Evolutionary conservation across 2,113 vertebrate genomes (phyloP).

Genomic region (Lepisosteus osseus): DNA sequence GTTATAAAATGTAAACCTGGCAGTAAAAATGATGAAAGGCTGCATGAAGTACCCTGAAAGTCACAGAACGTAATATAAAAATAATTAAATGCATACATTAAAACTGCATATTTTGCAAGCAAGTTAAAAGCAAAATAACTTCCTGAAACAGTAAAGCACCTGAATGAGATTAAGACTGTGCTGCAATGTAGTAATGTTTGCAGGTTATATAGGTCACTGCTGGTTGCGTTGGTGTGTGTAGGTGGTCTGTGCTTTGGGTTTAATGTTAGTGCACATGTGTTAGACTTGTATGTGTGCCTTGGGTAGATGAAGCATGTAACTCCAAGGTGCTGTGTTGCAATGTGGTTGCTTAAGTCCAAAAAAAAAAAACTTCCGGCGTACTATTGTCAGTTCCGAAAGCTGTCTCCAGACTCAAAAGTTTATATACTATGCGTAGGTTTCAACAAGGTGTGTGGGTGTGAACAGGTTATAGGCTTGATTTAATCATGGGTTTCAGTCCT

Average conservation of each 20-base stretch:
- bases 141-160: background rate
- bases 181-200: slow-evolving; percentile 25
- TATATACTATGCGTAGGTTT: slow-evolving; percentile 47
- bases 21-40: too few species aligned
- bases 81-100: too few species aligned
- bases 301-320: slow-evolving; percentile 28
- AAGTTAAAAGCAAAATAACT: too few species aligned
- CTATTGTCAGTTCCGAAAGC: background rate
- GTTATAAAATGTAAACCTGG: too few species aligned
- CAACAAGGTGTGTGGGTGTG: slow-evolving; percentile 59
- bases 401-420: background rate
- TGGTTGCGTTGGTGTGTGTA: slow-evolving; percentile 32
- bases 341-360: slow-evolving; percentile 53
- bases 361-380: slow-evolving; percentile 28
- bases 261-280: slow-evolving; percentile 18
- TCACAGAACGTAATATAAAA: too few species aligned
- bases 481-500: slow-evolving; percentile 50
- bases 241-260: slow-evolving; percentile 34
- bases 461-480: slow-evolving; percentile 49
- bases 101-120: too few species aligned
- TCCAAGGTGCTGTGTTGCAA: slow-evolving; percentile 26
- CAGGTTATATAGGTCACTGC: slow-evolving; percentile 64
- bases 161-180: background rate
- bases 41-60: too few species aligned
- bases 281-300: slow-evolving; percentile 37